Conservation (phyloP, 2,113 vertebrate species). For the Colaptes auratus region DNA sequence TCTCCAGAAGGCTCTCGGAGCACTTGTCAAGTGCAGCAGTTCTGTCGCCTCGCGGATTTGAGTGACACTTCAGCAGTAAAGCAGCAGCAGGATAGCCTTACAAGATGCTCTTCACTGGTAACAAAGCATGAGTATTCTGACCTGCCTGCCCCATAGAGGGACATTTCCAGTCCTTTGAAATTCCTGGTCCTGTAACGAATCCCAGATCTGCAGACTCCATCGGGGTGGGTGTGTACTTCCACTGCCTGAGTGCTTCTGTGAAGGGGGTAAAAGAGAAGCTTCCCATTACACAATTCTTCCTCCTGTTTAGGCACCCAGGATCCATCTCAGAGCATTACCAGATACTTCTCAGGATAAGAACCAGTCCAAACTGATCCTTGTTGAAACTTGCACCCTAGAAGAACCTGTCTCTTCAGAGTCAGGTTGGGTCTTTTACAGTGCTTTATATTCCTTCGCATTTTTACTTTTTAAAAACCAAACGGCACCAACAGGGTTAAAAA, state of each 20-base stretch:
- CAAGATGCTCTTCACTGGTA: not conserved
- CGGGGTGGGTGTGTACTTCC: not conserved
- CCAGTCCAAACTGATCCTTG: not conserved
- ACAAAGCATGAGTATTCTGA: not conserved
- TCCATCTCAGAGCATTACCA: not conserved
- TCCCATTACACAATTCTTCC: not conserved
- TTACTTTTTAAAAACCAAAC: not conserved
- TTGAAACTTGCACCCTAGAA: not conserved
- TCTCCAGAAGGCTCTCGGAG: not conserved
- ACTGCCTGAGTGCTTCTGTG: not conserved
- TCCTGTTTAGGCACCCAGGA: not conserved
- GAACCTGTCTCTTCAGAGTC: not conserved
- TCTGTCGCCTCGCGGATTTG: not conserved
- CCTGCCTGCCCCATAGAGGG: not conserved
- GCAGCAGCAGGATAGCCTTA: not conserved
- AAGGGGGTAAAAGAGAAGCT: not conserved
- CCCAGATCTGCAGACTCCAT: not conserved
- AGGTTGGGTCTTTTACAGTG: not conserved
- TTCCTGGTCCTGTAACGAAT: not conserved
- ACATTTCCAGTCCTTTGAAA: not conserved
- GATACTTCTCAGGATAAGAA: not conserved
- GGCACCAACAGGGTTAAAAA: too few species aligned
- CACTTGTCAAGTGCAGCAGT: not conserved
- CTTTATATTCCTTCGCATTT: not conserved
- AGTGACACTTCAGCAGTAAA: not conserved